phyloP scores from a whole-genome alignment of 2,797 vertebrate genomes.

The Dicrostonyx torquatus region DNA sequence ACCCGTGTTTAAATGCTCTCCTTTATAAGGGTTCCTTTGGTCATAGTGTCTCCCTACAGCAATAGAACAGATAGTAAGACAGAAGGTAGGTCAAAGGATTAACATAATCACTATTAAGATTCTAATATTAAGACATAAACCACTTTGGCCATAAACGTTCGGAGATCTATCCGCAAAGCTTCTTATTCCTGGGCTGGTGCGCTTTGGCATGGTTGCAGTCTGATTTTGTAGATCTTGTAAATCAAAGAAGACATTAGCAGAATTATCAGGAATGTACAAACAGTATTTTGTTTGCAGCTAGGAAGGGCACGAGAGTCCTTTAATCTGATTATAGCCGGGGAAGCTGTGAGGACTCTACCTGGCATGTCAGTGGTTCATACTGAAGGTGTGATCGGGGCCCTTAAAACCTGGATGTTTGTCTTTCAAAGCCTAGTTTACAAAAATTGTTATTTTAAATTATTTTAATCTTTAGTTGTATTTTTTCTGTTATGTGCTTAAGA shows the following conservation, averaged over 20 bases:
- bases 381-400: neutral
- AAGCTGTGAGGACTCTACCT: neutral
- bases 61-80: neutral
- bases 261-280: neutral
- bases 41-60: neutral
- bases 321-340: neutral
- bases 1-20: neutral
- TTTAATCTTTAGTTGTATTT: neutral
- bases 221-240: neutral
- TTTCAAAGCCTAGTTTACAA: neutral
- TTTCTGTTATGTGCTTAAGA: neutral
- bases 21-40: neutral
- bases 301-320: neutral
- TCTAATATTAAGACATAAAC: too few species aligned
- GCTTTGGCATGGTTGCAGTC: neutral
- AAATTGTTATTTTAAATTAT: neutral
- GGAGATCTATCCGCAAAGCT: neutral
- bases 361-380: neutral
- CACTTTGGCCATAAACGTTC: neutral
- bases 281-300: neutral
- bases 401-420: neutral
- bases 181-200: neutral
- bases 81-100: neutral
- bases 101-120: neutral
- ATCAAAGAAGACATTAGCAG: neutral